A percentile compares a stretch with the other conserved stretches of the same genome.
phyloP scores from a whole-genome alignment of 2,113 vertebrate genomes.

The Corapipo altera region DNA sequence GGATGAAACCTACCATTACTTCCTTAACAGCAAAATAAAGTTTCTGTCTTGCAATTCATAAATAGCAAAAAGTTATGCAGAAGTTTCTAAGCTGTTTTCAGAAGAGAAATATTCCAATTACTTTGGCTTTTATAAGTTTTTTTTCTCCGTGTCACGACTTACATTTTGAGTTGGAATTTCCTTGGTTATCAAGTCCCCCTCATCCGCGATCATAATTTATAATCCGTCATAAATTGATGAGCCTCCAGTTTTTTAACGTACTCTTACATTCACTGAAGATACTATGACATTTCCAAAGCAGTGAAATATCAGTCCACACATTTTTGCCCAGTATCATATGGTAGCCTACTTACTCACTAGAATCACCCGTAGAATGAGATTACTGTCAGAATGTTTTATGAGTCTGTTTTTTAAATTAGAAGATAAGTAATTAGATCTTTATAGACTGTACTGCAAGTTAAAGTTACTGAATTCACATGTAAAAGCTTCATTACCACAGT shows the following conservation, averaged over 20 bases:
- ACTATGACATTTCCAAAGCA: background rate
- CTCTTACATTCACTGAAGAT: background rate
- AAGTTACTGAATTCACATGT: background rate
- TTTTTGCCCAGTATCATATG: background rate
- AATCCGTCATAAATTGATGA: background rate
- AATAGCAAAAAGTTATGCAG: background rate
- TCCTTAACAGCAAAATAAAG: background rate
- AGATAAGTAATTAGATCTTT: background rate
- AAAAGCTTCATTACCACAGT: background rate
- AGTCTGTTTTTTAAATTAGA: background rate
- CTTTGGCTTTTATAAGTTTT: background rate
- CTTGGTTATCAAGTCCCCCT: background rate
- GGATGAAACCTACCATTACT: background rate
- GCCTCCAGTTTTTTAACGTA: background rate
- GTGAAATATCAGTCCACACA: background rate
- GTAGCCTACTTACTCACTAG: background rate
- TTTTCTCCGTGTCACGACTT: background rate
- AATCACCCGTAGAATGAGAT: background rate
- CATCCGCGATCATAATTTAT: background rate
- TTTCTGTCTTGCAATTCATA: background rate
- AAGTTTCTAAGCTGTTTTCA: background rate
- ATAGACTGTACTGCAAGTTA: background rate
- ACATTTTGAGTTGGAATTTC: background rate
- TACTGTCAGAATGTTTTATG: background rate
- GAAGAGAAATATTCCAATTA: background rate